Evolutionary conservation across 1,140 invertebrate species (phyloP).

Genomic region (Augochlora pura): DNA sequence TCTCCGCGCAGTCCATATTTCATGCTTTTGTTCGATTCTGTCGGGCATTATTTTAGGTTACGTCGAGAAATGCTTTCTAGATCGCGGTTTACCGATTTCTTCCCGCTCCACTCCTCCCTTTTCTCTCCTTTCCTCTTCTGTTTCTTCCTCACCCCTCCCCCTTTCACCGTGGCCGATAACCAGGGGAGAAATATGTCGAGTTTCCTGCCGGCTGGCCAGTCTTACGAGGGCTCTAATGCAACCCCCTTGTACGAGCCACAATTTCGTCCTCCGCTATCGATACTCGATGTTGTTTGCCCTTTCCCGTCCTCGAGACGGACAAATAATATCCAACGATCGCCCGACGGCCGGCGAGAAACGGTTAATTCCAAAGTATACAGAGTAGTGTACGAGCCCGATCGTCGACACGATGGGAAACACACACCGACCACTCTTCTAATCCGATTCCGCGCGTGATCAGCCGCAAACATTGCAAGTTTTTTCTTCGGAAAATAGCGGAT

Average conservation of each 20-base stretch:
- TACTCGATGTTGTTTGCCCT: slow-evolving; percentile 44
- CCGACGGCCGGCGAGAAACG: background rate
- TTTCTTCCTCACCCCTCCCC: slow-evolving; percentile 44
- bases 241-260: slow-evolving; percentile 44
- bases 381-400: no score
- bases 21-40: slow-evolving; percentile 80
- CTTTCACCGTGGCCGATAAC: slow-evolving; percentile 41
- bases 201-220: slow-evolving; percentile 69
- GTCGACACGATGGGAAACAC: background rate
- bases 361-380: slow-evolving; percentile 31
- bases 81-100: slow-evolving; percentile 71
- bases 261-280: slow-evolving; percentile 32
- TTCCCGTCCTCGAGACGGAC: slow-evolving; percentile 20
- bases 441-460: slow-evolving; percentile 7
- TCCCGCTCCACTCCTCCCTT: slow-evolving; percentile 34
- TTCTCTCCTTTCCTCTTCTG: background rate
- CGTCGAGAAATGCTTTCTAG: slow-evolving; percentile 75
- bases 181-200: slow-evolving; percentile 73
- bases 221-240: slow-evolving; percentile 57
- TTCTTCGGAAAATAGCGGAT: no score
- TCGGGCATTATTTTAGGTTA: slow-evolving; percentile 80
- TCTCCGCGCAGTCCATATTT: slow-evolving; percentile 73
- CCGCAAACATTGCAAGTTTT: slow-evolving; percentile 8
- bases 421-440: background rate
- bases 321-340: slow-evolving; percentile 32